Percentiles rank a stretch among this genome's conserved stretches.
These are phyloP conservation scores for Dromococcyx pavoninus DNA, from an alignment of 2,797 vertebrate genomes.

Conservation along the genomic window DNA sequence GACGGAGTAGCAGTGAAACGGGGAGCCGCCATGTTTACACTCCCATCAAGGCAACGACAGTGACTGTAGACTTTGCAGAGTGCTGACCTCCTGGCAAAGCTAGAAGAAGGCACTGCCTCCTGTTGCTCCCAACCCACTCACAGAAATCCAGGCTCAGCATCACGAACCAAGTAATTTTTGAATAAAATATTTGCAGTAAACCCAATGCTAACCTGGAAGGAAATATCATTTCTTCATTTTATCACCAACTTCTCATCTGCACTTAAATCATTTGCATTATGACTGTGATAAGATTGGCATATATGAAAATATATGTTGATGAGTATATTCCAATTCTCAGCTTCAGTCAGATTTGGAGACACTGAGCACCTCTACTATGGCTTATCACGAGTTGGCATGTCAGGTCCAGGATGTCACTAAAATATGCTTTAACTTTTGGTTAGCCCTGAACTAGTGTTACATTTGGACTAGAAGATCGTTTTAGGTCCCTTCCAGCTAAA, in stretches of 20 bases:
- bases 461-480: background rate
- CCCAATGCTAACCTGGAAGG: background rate
- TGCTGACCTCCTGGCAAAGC: fast-evolving
- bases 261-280: background rate
- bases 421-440: background rate
- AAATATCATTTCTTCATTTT: background rate
- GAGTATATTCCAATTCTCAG: background rate
- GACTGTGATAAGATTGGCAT: background rate
- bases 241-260: background rate
- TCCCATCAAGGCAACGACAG: background rate
- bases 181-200: background rate
- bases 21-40: fast-evolving
- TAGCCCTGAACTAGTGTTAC: background rate
- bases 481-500: background rate
- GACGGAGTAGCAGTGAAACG: background rate
- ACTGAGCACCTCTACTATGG: background rate
- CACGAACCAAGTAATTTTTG: background rate
- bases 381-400: background rate
- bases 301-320: background rate
- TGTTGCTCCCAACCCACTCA: background rate
- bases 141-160: background rate
- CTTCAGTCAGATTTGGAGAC: background rate
- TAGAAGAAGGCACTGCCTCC: background rate
- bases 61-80: background rate
- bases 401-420: background rate